Evolutionary conservation across 2,797 vertebrate species (phyloP).

Genomic region (Parauchenoglanis ngamensis): DNA sequence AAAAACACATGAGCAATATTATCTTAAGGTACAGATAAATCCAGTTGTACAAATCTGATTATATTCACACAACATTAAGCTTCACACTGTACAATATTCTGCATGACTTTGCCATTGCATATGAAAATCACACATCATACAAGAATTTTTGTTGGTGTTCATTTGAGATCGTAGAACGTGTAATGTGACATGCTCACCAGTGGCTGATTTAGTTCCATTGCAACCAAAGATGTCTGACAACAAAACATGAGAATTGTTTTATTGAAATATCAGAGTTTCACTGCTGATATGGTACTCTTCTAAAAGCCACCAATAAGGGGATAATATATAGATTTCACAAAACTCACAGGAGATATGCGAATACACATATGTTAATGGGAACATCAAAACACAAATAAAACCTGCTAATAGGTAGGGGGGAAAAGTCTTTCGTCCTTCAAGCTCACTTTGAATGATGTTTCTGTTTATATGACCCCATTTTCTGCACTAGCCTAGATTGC

Average conservation of each 20-base stretch:
- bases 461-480: background rate
- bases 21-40: slow-evolving; percentile 3
- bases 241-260: background rate
- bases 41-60: background rate
- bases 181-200: background rate
- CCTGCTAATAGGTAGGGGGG: background rate
- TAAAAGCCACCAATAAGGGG: background rate
- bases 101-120: background rate
- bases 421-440: background rate
- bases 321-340: background rate
- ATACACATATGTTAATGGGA: background rate
- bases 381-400: background rate
- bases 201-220: background rate
- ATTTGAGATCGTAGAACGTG: background rate
- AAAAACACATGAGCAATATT: slow-evolving; percentile 37
- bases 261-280: background rate
- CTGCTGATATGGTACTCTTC: background rate
- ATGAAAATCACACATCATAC: background rate
- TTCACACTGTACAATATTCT: background rate
- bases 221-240: too few species aligned
- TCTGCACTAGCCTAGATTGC: background rate
- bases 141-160: background rate
- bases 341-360: background rate
- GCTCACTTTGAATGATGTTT: background rate
- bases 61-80: background rate